Evolutionary conservation across 2,797 vertebrate species (phyloP), one percentile per base, ranked within the genome.

Genomic region (Pampus argenteus): DNA sequence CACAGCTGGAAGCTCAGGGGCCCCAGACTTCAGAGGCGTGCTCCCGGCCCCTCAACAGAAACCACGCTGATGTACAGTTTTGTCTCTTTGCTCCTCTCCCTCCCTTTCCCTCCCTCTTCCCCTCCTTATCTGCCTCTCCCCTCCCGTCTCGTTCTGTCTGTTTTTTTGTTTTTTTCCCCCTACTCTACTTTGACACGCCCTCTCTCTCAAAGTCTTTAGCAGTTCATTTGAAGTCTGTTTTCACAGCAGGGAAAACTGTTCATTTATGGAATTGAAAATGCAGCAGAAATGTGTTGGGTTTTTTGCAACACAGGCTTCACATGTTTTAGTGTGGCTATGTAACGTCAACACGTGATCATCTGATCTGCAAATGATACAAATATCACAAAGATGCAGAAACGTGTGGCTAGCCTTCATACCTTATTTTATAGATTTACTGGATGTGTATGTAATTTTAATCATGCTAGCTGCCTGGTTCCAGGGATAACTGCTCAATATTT

Each of bases 1-100:
- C 89, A 84, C 91, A 94, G 92, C 92, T 91, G 91, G 91, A 89
- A 40, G 76, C 84, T 84, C 66, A 17, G 48, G 74, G 85, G 85
- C 83, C 82, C 70, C 86, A 58, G 78, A 86, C 89, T 88, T 92
- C 84, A 85, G 88, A 91, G 64, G 80, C 79, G 49, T 85, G 72
- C 57, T 14, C 74, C 65, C 7, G 42, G 80, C 79, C 89, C 84
- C 70, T 87, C 62, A 9, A 83, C 81, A 86, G 56, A 74, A 89
- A 90, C 77, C 74, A 81, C 62, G 6, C 63, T 62, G 28, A 78
- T 82, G 79, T 88, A 86, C 86, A 89, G 83, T 88, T 81, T 83
- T 74, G 83, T 84, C 75, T 89, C 71, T 63, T 78, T 51, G 61
- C 63, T 70, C 58, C 25, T 71, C 68, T 80, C 73, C 59, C 71